Base-by-base conservation (phyloP, 2,113 vertebrate genomes). In the Hippocampus zosterae region DNA sequence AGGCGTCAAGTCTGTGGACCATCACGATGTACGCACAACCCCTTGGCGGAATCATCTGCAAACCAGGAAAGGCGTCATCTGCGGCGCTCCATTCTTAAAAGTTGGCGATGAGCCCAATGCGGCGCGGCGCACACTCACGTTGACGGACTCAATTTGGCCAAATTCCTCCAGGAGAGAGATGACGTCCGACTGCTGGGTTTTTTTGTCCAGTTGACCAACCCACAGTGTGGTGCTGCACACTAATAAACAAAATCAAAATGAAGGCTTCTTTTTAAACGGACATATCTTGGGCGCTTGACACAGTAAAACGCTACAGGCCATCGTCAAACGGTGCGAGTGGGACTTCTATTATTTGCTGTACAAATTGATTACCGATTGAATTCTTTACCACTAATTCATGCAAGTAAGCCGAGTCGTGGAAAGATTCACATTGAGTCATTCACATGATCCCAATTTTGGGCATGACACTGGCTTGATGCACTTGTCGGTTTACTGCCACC, bases 1-100 rank as follows among this genome's bases (percentile, higher is more conserved):
- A 89, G 48, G 97, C 97, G 84, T 99, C 96, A 84, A 96, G 95
- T 78, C 97, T 92, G 83, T 97, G 95, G 85, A 98, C 94, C 97
- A 99, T 98, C 50, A 95, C 95, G 67, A 98, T 96, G 78, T 98
- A 99, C 78, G 97, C 96, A 91, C 97, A 99, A 74, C 97, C 97
- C 70, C 97, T 88, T 3, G 96, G 96, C 0, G 96, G 97, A 82
- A 99, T 99, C 97, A 99, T 99, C 97, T 99, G 83, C 3, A 76
- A 16, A 77, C 3, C 29, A 0, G 10, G 3, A 9, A 5, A 62
- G 3, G 74, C 44, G 74, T 23, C 48, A 15, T 11, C 3, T 37
- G 11, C 19, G 23, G 37, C 4, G 25, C 19, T 19, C 18, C 11
- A 3, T 25, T 48, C n/a, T 21, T 29, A 11, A 8, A 46, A 52